Percentiles rank a stretch among this genome's conserved stretches.
These are phyloP conservation scores for Coptotermes formosanus DNA, from an alignment of 1,140 invertebrate species.

Conservation along the genomic window DNA sequence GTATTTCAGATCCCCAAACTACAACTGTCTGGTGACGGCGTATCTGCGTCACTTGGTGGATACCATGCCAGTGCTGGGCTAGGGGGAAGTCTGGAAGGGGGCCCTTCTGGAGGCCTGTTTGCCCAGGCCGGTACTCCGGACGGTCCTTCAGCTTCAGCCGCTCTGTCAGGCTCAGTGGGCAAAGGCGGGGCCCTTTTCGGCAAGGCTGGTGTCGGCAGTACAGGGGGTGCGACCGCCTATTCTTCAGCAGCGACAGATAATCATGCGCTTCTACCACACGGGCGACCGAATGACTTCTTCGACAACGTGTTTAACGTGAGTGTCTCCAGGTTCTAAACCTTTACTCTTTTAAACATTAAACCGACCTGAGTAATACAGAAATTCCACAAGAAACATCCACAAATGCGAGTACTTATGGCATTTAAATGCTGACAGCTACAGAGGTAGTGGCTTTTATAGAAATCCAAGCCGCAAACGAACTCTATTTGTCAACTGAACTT, in stretches of 20 bases:
- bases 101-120: not conserved
- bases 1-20: not conserved
- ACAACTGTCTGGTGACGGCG: not conserved
- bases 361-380: no score
- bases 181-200: not conserved
- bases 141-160: not conserved
- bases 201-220: not conserved
- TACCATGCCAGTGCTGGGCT: slow-evolving; percentile 7
- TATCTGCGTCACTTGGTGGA: not conserved
- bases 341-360: no score
- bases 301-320: not conserved
- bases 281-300: not conserved
- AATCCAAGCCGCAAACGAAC: no score
- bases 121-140: not conserved
- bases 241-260: not conserved
- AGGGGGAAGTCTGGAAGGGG: not conserved
- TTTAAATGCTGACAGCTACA: no score
- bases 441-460: no score
- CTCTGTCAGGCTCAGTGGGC: not conserved
- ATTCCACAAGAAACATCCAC: no score
- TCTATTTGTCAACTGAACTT: no score
- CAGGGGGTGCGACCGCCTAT: not conserved
- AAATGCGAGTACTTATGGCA: no score
- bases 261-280: not conserved
- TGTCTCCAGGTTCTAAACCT: not conserved